Percentiles rank a stretch among this genome's conserved stretches.
Evolutionary conservation across 2,113 vertebrate species (phyloP).

Genomic region (Ochotona princeps): DNA sequence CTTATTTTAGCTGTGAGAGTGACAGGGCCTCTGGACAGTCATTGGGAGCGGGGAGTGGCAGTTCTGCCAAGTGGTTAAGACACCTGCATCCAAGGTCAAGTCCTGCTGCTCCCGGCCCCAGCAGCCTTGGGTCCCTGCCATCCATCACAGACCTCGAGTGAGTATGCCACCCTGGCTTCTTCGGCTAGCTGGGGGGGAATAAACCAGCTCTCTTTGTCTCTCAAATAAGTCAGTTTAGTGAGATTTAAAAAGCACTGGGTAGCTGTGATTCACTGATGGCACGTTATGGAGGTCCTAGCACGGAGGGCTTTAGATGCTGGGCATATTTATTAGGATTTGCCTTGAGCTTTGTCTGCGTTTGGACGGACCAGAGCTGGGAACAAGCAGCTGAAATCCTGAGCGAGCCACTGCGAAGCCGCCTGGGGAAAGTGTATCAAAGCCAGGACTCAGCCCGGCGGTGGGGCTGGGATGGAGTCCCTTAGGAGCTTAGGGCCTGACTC

Average conservation of each 20-base stretch:
- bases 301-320: neutral
- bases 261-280: neutral
- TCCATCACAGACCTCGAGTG: too few species aligned
- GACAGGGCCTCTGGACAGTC: neutral
- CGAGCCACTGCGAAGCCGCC: neutral
- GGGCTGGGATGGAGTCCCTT: neutral
- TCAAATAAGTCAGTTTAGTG: too few species aligned
- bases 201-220: too few species aligned
- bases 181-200: too few species aligned
- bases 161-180: too few species aligned
- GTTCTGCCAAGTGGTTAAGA: too few species aligned
- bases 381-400: neutral
- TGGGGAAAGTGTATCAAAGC: neutral
- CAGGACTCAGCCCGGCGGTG: neutral
- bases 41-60: neutral
- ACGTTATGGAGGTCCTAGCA: neutral
- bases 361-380: neutral
- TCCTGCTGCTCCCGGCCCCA: too few species aligned
- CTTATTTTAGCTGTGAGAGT: neutral
- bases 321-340: neutral
- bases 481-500: too few species aligned
- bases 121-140: too few species aligned
- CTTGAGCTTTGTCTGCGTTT: neutral
- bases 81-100: too few species aligned
- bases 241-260: too few species aligned